Evolutionary conservation across 2,113 vertebrate species (phyloP), one percentile per base, ranked within the genome.

Genomic region (Corythaixoides concolor): DNA sequence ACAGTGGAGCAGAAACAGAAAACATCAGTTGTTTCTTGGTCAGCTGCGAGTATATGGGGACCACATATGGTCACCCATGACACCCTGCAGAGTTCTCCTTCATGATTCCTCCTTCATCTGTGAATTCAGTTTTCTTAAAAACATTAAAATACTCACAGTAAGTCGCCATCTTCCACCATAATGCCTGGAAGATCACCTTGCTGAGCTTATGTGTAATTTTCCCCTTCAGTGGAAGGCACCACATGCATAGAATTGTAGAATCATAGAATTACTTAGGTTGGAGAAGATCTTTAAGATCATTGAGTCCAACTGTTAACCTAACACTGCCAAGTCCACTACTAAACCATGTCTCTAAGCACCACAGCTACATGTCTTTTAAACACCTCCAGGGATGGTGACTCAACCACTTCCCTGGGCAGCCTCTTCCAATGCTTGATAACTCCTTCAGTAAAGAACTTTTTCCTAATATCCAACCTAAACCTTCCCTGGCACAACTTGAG

Each of bases 401-500:
- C 21, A 4, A 68, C 8, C 33, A 37, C 16, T 58, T 68, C 28
- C 52, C 41, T 33, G 28, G 32, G 30, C 17, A 70, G 80, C 55
- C 66, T 50, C 10, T 70, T 83, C 66, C 66, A 70, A 5, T 27
- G 27, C 10, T 32, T 58, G 27, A 37, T 3, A 81, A 32, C 15
- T 5, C 21, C 68, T 37, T 37, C 3, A 1, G 16, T 37, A 33
- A 47, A 81, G 21, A 58, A 16, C 2, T 15, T 43, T 69, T 69
- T 70, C 55, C 12, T 58, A 37, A 47, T 12, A 32, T 7, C 53
- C 12, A 49, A 5, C 27, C 43, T 50, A 50, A 69, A 37, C 28
- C 8, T 49, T 16, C 41, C n/a, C 22, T 33, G 9, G 8, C 0
- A 0, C 21, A 69, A 15, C 39, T 37, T 37, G 7, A 64, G 35